Evolutionary conservation across 1,140 invertebrate species (phyloP).

Genomic region (Pachypeltis micranthus): DNA sequence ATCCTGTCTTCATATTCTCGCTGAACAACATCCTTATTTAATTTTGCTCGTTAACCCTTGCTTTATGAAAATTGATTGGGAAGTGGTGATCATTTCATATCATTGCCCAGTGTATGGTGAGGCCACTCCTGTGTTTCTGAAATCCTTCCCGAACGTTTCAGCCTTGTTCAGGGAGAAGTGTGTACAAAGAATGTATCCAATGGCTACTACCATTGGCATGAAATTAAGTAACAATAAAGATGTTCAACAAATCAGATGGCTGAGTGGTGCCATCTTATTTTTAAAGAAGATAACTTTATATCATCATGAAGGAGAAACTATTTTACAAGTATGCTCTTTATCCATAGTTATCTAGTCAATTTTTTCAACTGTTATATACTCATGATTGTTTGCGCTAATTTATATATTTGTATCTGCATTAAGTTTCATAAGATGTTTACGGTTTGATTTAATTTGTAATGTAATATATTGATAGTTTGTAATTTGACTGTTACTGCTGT

Average conservation of each 20-base stretch:
- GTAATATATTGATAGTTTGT: conserved; percentile 14
- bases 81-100: background rate
- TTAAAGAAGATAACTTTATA: conserved; percentile 15
- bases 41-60: no score
- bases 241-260: background rate
- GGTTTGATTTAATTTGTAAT: conserved; percentile 7
- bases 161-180: background rate
- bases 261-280: conserved; percentile 8
- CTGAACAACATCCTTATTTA: no score
- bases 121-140: background rate
- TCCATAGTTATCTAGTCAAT: conserved; percentile 11
- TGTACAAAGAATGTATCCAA: conserved; percentile 10
- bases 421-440: conserved; percentile 2
- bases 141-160: background rate
- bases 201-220: background rate
- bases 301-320: conserved; percentile 11
- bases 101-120: background rate
- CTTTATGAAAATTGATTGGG: background rate
- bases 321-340: conserved; percentile 12
- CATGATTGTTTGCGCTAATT: conserved; percentile 9
- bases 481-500: conserved; percentile 13
- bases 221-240: conserved; percentile 1
- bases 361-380: conserved; percentile 12
- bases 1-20: no score
- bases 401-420: conserved; percentile 12